Conservation (phyloP, 2,888 invertebrate species). For the Reticulitermes lucifugus region DNA sequence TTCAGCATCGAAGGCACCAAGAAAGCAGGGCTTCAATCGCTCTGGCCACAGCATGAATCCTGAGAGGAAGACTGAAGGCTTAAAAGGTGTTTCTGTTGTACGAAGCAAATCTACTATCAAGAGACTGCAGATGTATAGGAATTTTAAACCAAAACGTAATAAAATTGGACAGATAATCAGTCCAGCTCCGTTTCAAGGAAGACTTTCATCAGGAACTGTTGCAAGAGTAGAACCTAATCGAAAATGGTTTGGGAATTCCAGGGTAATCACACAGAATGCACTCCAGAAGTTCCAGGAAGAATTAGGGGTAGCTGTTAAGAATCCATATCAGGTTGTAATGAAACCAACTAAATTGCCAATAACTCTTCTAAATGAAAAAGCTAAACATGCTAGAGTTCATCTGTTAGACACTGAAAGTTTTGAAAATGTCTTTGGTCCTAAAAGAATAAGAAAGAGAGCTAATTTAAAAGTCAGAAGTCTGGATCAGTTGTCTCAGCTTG, state of each 20-base stretch:
- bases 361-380: conserved; percentile 91
- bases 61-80: conserved; percentile 80
- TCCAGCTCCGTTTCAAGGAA: conserved; percentile 96
- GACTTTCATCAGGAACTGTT: conserved; percentile 87
- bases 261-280: conserved; percentile 93
- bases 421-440: conserved; percentile 94
- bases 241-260: conserved; percentile 99
- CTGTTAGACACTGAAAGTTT: conserved; percentile 96
- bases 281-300: conserved; percentile 93
- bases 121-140: conserved; percentile 97
- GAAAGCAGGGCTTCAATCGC: conserved; percentile 86
- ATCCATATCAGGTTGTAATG: conserved; percentile 98
- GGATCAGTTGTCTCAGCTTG: conserved; percentile 79
- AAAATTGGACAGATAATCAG: conserved; percentile 89
- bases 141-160: conserved; percentile 95
- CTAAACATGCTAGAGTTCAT: conserved; percentile 92
- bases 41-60: conserved; percentile 96
- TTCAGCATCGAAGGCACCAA: conserved; percentile 78
- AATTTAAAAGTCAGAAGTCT: conserved; percentile 82
- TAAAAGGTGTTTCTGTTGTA: conserved; percentile 87
- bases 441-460: conserved; percentile 91
- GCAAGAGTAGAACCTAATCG: conserved; percentile 97
- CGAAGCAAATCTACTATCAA: conserved; percentile 95
- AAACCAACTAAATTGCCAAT: conserved; percentile 95
- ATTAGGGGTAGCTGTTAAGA: conserved; percentile 92